Evolutionary conservation across 2,888 invertebrate species (phyloP), one percentile per base, ranked within the genome.

Genomic region (Ceriagrion tenellum): DNA sequence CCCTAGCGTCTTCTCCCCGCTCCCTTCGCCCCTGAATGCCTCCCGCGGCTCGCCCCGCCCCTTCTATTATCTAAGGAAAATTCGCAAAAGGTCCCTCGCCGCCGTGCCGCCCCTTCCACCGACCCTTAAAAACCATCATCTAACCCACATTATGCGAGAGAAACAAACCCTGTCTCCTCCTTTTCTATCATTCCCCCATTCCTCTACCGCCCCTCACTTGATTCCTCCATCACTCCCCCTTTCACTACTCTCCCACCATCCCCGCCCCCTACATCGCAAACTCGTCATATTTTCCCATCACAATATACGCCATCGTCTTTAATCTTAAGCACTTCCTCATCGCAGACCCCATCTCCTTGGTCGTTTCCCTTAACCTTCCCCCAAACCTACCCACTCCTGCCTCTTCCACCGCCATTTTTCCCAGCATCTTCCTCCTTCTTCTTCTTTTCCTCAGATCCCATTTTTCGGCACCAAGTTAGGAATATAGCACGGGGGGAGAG

Each of bases 281-380:
- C 93, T 93, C 93, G 93, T 93, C 93, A 93, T 93, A 63, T 93
- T 69, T 69, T 69, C 93, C 93, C 93, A 93, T 93, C 69, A 93
- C 93, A 93, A 93, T 93, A 93, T 93, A 93, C 93, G 93, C 93
- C 93, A 93, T 93, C 93, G 93, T 93, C 93, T 93, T 93, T 93
- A 93, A 93, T 69, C 93, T 69, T 91, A 91, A 91, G 91, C 91
- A 63, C 91, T 91, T 59, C 59, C 93, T 69, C 93, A 47, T 47
- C 93, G 63, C 47, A n/a, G 47, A 47, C 40, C 93, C 59, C 93
- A 47, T 93, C 93, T 93, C 93, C 74, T 26, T 40, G 63, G 40
- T 91, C 59, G 63, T 91, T 63, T 35, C 59, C 93, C 81, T 16
- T 16, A 30, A 13, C 35, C 35, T 13, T 10, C 93, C 40, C 74